Conservation (phyloP, 2,797 vertebrate species). For the Cryptoblepharus egeriae region DNA sequence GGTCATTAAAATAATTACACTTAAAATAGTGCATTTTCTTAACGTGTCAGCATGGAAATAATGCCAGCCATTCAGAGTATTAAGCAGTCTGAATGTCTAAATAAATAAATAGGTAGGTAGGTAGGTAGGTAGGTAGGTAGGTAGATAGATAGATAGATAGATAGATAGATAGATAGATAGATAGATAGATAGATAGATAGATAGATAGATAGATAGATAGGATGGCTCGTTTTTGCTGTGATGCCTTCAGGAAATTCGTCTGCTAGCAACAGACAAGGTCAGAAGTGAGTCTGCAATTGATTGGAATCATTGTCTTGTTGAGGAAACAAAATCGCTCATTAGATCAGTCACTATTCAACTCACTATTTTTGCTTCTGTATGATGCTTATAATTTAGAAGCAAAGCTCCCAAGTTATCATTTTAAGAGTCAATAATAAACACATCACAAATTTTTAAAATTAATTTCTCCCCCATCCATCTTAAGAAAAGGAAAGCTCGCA, state of each 20-base stretch:
- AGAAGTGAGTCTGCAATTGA: background rate
- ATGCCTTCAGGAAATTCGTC: background rate
- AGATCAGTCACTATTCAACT: background rate
- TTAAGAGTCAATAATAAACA: too few species aligned
- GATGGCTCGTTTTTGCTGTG: background rate
- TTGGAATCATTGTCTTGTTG: background rate
- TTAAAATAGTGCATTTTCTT: background rate
- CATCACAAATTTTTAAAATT: too few species aligned
- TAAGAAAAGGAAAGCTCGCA: too few species aligned
- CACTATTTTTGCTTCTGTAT: background rate
- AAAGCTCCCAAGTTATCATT: too few species aligned
- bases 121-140: too few species aligned
- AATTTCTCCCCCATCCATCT: too few species aligned
- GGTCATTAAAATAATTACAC: conserved; percentile 4
- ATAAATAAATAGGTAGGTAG: background rate
- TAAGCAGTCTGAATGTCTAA: background rate
- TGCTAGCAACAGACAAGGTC: background rate
- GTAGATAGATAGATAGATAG: too few species aligned
- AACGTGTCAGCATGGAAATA: background rate
- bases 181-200: too few species aligned
- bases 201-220: background rate
- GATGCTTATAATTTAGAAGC: background rate
- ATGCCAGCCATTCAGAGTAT: background rate
- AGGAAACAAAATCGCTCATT: background rate
- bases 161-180: too few species aligned